Base-by-base conservation (phyloP, 2,888 invertebrate species). In the Ormyrus nitidulus region DNA sequence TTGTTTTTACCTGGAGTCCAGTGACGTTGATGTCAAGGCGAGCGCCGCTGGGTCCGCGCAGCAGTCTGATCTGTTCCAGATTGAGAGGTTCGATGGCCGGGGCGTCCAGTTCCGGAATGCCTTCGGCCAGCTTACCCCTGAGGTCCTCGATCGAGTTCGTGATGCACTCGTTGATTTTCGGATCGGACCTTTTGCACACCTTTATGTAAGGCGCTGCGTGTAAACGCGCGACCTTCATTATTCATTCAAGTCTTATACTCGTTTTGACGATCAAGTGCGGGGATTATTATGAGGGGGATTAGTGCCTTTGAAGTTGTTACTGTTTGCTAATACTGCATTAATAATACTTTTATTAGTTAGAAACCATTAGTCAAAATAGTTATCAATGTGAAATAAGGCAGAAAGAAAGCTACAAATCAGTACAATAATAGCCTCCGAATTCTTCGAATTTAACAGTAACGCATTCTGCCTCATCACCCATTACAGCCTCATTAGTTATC, bases 41-140 rank as follows among this genome's bases (percentile, higher is more conserved):
- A 5, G 90, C 93, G 6, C 93, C 93, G 65, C 91, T 91, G 0
- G 93, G 93, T 2, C 94, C 94, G 5, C 93, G 91, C 0, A 93
- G 92, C 77, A 95, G 89, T 6, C 92, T 92, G 13, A 95, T 92
- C 87, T 94, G 93, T 0, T 93, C 93, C 72, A 95, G 89, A 64
- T 91, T 90, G 46, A 95, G 89, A 0, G 94, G 94, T 84, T 95
- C 95, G 49, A 94, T 91, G 0, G 93, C 91, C 0, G 95, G 95
- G 5, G 94, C 94, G n/a, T 93, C 92, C 70, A 95, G 89, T 88
- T 94, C 94, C 0, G 94, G 93, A 77, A 95, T 94, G 65, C 95
- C 94, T 87, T 91, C 89, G 9, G 91, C 91, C 83, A 95, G 91
- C 86, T 93, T 93, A 0, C 92, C 92, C 78, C 93, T 91, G 3